These are phyloP conservation scores for Saxicola maurus DNA, from an alignment of 2,797 vertebrate genomes.

Conservation along the genomic window DNA sequence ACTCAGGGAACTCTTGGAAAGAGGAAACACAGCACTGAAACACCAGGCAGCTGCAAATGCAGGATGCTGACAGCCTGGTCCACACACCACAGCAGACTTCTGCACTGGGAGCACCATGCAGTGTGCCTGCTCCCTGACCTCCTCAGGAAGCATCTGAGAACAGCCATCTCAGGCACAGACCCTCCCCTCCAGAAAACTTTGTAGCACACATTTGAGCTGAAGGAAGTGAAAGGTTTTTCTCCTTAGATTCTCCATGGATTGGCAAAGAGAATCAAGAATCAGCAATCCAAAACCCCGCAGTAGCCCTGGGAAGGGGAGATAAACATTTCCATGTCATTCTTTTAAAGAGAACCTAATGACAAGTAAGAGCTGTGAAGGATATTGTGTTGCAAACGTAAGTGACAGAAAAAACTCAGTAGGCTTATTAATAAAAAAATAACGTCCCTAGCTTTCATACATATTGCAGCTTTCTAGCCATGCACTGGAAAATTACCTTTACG, in stretches of 20 bases:
- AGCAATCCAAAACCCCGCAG: background rate
- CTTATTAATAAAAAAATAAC: background rate
- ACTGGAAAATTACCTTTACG: background rate
- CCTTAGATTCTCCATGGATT: background rate
- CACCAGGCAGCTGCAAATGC: background rate
- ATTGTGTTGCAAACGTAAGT: background rate
- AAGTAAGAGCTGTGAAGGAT: background rate
- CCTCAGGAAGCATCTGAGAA: background rate
- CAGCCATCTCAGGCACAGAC: background rate
- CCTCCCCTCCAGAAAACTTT: background rate
- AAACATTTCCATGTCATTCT: background rate
- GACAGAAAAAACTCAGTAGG: background rate
- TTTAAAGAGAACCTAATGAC: background rate
- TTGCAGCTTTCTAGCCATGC: background rate
- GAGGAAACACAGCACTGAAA: background rate
- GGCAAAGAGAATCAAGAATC: background rate
- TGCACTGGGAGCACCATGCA: rapidly evolving
- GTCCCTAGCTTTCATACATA: background rate
- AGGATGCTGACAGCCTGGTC: background rate
- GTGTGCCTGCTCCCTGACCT: rapidly evolving
- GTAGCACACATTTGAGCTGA: background rate
- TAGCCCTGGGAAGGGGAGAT: background rate
- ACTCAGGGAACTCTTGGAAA: background rate
- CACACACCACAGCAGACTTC: rapidly evolving
- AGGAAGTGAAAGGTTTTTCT: background rate